Conservation (phyloP, 2,113 vertebrate species). For the Prietella phreatophila region DNA sequence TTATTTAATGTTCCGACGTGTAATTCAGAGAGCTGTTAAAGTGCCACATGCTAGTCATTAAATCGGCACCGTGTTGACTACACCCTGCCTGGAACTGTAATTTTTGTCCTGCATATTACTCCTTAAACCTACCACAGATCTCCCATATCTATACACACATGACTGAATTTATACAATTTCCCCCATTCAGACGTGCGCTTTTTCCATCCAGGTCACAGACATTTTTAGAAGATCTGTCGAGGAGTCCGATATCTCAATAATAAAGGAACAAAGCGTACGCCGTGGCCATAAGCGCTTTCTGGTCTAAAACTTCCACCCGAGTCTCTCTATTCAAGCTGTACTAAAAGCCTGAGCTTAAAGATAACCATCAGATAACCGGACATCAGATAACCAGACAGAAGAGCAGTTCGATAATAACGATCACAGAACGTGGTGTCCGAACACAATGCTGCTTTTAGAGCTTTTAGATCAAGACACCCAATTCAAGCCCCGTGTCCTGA, state of each 20-base stretch:
- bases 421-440: not conserved
- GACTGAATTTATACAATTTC: not conserved
- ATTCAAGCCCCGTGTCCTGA: not conserved
- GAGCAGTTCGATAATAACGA: not conserved
- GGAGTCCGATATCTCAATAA: not conserved
- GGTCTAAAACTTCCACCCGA: not conserved
- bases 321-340: not conserved
- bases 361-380: not conserved
- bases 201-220: not conserved
- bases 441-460: slow-evolving; percentile 4
- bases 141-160: not conserved
- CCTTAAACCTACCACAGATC: not conserved
- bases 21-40: not conserved
- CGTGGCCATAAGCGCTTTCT: not conserved
- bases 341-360: not conserved
- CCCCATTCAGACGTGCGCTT: not conserved
- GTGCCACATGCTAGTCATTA: slow-evolving; percentile 3
- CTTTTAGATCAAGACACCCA: not conserved
- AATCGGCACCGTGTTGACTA: not conserved
- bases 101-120: not conserved
- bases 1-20: not conserved
- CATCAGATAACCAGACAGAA: not conserved
- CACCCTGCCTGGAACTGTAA: not conserved
- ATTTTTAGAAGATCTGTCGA: not conserved
- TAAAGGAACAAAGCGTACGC: not conserved